Evolutionary conservation across 2,113 vertebrate species (phyloP).

Genomic region (Aphyosemion australe): DNA sequence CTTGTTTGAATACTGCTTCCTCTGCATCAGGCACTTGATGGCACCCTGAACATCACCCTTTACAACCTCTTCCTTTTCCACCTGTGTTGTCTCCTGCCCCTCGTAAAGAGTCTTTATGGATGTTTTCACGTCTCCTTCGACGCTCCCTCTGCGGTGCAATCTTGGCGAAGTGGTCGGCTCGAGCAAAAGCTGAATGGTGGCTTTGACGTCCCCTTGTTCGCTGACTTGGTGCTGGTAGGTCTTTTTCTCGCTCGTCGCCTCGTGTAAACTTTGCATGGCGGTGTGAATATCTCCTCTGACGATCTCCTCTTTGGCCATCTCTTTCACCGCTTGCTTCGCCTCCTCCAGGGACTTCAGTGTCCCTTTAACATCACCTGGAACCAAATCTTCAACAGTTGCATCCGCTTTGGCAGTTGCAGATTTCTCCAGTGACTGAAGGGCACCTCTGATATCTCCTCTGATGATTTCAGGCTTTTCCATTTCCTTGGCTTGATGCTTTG

Average conservation of each 20-base stretch:
- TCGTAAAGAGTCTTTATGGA: conserved; percentile 76
- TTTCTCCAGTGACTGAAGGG: conserved; percentile 87
- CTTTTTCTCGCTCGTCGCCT: conserved; percentile 78
- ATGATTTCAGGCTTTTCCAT: conserved; percentile 82
- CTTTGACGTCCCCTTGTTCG: conserved; percentile 75
- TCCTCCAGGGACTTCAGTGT: conserved; percentile 85
- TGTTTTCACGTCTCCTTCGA: conserved; percentile 74
- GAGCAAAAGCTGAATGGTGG: conserved; percentile 76
- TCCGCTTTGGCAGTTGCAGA: conserved; percentile 78
- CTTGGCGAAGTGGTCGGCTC: conserved; percentile 73
- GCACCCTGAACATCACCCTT: conserved; percentile 79
- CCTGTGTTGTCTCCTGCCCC: conserved; percentile 64
- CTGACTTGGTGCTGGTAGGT: conserved; percentile 75
- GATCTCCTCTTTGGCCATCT: conserved; percentile 77
- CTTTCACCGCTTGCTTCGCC: conserved; percentile 80
- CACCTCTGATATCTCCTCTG: conserved; percentile 82
- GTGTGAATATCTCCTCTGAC: conserved; percentile 77
- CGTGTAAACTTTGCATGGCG: conserved; percentile 69
- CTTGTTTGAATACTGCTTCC: conserved; percentile 77
- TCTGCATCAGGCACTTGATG: conserved; percentile 80
- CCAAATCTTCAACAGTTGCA: conserved; percentile 82
- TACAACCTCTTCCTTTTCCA: conserved; percentile 77
- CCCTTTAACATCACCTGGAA: conserved; percentile 83
- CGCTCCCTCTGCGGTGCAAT: conserved; percentile 66
- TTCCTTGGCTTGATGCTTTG: conserved; percentile 79